Evolutionary conservation across 1,140 invertebrate species (phyloP).

Genomic region (Eciton burchellii): DNA sequence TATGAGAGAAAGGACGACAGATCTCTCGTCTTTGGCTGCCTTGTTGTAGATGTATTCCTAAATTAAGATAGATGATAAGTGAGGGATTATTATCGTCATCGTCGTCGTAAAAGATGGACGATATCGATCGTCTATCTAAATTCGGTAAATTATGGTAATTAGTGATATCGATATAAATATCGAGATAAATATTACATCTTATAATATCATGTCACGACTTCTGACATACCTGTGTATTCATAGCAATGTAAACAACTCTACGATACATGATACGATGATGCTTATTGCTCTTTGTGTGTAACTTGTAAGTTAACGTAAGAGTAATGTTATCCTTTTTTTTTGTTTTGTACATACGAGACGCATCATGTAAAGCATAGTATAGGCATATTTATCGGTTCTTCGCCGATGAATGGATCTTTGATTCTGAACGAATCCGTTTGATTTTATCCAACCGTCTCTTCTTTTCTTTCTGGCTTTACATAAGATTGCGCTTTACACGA

Average conservation of each 20-base stretch:
- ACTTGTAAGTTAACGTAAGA: constrained; percentile 15
- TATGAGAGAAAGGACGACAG: constrained; percentile 20
- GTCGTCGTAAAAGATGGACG: not conserved
- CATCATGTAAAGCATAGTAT: not conserved
- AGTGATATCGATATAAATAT: not conserved
- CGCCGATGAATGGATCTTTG: too few relatives aligned
- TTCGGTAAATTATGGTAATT: constrained; percentile 15
- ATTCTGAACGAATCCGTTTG: too few relatives aligned
- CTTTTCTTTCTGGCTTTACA: not conserved
- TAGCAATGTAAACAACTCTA: constrained; percentile 18
- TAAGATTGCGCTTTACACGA: not conserved
- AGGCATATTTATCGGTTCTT: too few relatives aligned
- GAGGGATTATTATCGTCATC: not conserved
- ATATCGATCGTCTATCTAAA: not conserved
- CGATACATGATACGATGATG: constrained; percentile 38
- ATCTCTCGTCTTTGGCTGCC: constrained; percentile 38
- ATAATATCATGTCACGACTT: constrained; percentile 35
- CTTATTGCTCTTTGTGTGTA: constrained; percentile 70
- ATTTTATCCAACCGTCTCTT: not conserved
- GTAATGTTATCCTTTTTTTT: constrained; percentile 25
- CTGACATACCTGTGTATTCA: constrained; percentile 1
- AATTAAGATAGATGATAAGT: constrained; percentile 21
- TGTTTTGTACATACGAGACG: constrained; percentile 28
- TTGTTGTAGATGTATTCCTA: constrained; percentile 14
- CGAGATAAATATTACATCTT: constrained; percentile 31